A percentile compares a stretch with the other conserved stretches of the same genome.
Conservation (phyloP, 2,113 vertebrate species). For the Pangasianodon hypophthalmus region DNA sequence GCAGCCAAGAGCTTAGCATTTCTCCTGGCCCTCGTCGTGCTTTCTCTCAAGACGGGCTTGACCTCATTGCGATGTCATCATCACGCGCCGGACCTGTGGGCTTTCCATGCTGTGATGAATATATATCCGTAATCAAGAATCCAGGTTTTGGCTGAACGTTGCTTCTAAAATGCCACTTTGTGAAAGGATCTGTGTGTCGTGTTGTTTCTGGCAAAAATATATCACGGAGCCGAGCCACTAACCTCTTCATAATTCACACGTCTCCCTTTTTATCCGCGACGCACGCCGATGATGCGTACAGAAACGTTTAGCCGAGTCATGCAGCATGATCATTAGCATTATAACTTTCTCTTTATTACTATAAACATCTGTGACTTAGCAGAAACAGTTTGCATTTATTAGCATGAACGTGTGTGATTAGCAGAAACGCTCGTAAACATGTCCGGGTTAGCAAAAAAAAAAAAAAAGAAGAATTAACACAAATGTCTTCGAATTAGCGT, state of each 20-base stretch:
- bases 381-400: no score
- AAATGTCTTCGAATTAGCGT: background rate
- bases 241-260: background rate
- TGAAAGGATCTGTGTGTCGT: conserved; percentile 33
- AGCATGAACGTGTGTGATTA: background rate
- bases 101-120: background rate
- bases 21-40: background rate
- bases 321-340: background rate
- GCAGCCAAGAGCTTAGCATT: background rate
- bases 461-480: no score
- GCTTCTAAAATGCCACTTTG: conserved; percentile 54
- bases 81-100: conserved; percentile 12
- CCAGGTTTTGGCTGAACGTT: conserved; percentile 6
- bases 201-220: conserved; percentile 44
- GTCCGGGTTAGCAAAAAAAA: background rate
- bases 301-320: no score
- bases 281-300: no score
- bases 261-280: background rate
- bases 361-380: background rate
- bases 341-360: background rate
- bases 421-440: background rate
- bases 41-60: background rate
- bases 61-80: conserved; percentile 42
- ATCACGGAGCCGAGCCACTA: conserved; percentile 24
- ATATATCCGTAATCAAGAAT: background rate